Conservation (phyloP, 1,140 invertebrate species). For the Calephelis nemesis region DNA sequence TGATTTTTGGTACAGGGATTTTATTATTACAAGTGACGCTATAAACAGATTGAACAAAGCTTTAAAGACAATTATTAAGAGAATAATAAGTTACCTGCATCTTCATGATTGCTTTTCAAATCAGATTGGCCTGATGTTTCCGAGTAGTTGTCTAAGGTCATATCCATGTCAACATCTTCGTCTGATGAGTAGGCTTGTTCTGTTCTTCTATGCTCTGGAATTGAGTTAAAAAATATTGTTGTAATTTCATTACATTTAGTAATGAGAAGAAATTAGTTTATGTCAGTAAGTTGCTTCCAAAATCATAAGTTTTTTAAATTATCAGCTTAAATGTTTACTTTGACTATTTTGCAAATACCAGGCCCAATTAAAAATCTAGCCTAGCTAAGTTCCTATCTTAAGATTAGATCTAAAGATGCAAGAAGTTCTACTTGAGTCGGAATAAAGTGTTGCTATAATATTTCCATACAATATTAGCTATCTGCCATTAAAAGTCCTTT, state of each 20-base stretch:
- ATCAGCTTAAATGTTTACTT: neutral
- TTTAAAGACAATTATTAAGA: neutral
- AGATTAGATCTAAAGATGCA: too few species aligned
- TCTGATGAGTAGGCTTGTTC: slow-evolving; percentile 66
- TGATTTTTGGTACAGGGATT: neutral
- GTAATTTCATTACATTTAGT: too few species aligned
- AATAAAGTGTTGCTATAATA: too few species aligned
- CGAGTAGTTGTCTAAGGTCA: slow-evolving; percentile 68
- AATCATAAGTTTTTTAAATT: neutral
- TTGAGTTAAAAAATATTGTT: neutral
- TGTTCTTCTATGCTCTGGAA: slow-evolving; percentile 70
- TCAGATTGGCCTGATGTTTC: slow-evolving; percentile 66
- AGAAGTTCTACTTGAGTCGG: too few species aligned
- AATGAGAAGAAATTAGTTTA: neutral
- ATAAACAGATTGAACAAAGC: too few species aligned
- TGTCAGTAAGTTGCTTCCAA: too few species aligned
- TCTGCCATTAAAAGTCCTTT: too few species aligned
- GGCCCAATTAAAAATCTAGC: too few species aligned
- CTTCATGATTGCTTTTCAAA: slow-evolving; percentile 66
- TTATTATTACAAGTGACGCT: too few species aligned
- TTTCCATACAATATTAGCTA: too few species aligned
- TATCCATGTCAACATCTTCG: slow-evolving; percentile 70
- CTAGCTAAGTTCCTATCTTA: too few species aligned
- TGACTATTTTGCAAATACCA: too few species aligned
- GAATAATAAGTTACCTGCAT: slow-evolving; percentile 48